phyloP scores from a whole-genome alignment of 2,888 invertebrate species.

The Ommatoiulus sabulosus region DNA sequence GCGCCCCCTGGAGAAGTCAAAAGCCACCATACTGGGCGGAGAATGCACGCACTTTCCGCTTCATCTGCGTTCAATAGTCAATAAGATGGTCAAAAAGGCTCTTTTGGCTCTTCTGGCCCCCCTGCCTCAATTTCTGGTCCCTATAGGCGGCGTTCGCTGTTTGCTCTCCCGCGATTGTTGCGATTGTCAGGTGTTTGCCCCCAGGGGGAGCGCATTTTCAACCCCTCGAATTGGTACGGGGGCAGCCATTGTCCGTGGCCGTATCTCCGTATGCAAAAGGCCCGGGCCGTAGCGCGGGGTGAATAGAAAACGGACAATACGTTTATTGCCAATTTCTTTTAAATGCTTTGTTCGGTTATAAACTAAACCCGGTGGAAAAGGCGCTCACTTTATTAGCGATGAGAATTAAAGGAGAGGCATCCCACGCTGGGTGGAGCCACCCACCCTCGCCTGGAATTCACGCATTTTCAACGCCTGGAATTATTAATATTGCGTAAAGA shows the following conservation, averaged over 20 bases:
- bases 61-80: neutral
- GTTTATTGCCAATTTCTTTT: slow-evolving; percentile 34
- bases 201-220: slow-evolving; percentile 27
- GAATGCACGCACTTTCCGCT: slow-evolving; percentile 25
- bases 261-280: neutral
- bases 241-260: slow-evolving; percentile 1
- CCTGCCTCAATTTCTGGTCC: neutral
- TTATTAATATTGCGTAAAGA: slow-evolving; percentile 20
- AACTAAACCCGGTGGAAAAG: neutral
- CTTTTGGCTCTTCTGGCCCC: slow-evolving; percentile 4
- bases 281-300: neutral
- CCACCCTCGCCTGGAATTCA: slow-evolving; percentile 26
- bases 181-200: slow-evolving; percentile 34
- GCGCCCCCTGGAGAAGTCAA: slow-evolving; percentile 34
- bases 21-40: slow-evolving; percentile 3
- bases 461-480: too few species aligned
- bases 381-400: slow-evolving; percentile 27
- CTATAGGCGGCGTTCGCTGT: slow-evolving; percentile 13
- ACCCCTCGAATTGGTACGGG: slow-evolving; percentile 17
- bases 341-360: slow-evolving; percentile 5
- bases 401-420: slow-evolving; percentile 8
- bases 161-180: slow-evolving; percentile 3
- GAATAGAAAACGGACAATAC: slow-evolving; percentile 8
- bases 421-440: neutral
- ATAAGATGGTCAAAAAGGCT: slow-evolving; percentile 1